phyloP scores from a whole-genome alignment of 2,888 invertebrate species.

The Diadegma fenestrale region DNA sequence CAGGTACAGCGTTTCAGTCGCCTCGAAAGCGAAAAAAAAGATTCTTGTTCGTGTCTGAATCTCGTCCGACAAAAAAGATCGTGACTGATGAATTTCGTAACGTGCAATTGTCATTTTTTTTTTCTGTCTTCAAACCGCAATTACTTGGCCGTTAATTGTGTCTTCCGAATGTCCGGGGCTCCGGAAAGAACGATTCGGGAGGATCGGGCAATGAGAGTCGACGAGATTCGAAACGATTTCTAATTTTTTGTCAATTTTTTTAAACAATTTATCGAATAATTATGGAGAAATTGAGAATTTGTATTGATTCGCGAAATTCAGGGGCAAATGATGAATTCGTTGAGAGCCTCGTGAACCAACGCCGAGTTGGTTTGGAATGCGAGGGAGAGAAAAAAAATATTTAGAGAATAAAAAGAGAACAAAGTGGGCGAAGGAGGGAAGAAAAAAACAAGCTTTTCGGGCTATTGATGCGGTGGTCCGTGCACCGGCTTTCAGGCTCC shows the following conservation, averaged over 20 bases:
- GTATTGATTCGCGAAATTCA: neutral
- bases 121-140: constrained; percentile 3
- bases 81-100: constrained; percentile 27
- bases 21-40: neutral
- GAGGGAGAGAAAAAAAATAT: constrained; percentile 49
- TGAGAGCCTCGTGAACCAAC: constrained; percentile 20
- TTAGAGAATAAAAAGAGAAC: constrained; percentile 3
- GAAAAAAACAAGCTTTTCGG: constrained; percentile 57
- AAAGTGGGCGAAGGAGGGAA: constrained; percentile 30
- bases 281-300: no score
- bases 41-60: neutral
- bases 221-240: neutral
- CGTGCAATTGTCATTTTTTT: constrained; percentile 37
- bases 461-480: constrained; percentile 61
- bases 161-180: neutral
- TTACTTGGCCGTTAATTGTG: constrained; percentile 17
- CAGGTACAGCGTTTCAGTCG: constrained; percentile 50
- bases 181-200: neutral
- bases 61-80: constrained; percentile 23
- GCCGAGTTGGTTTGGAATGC: constrained; percentile 58
- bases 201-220: neutral
- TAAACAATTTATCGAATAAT: neutral
- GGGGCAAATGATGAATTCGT: constrained; percentile 42
- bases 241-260: neutral
- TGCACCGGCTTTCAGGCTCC: constrained; percentile 44